A percentile compares a stretch with the other conserved stretches of the same genome.
Conservation (phyloP, 2,797 vertebrate species). For the Vultur gryphus region DNA sequence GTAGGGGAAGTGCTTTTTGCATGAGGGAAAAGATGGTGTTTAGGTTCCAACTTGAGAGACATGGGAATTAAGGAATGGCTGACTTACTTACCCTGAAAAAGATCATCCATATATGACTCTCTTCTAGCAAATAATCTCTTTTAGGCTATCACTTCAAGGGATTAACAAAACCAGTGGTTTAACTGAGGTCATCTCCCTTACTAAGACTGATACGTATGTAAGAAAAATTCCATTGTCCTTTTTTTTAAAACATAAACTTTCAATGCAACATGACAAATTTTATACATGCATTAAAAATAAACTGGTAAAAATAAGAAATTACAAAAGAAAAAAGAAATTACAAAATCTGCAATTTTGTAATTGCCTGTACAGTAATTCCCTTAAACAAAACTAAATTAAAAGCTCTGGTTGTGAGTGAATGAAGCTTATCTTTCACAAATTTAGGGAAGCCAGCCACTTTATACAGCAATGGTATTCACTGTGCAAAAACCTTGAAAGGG, state of each 20-base stretch:
- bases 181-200: neutral
- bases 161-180: neutral
- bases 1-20: neutral
- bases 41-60: neutral
- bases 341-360: neutral
- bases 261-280: neutral
- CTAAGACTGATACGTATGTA: neutral
- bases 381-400: neutral
- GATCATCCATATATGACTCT: neutral
- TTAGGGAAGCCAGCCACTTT: neutral
- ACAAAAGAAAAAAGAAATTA: neutral
- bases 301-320: neutral
- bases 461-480: neutral
- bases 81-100: neutral
- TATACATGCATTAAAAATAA: neutral
- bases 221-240: neutral
- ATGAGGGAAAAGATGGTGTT: neutral
- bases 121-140: neutral
- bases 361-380: neutral
- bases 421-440: neutral
- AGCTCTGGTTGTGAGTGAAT: neutral
- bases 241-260: neutral
- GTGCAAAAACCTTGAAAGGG: neutral
- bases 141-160: neutral
- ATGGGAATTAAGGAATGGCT: constrained; percentile 27